Conservation (phyloP, 2,797 vertebrate genomes). For the Karalla daura region DNA sequence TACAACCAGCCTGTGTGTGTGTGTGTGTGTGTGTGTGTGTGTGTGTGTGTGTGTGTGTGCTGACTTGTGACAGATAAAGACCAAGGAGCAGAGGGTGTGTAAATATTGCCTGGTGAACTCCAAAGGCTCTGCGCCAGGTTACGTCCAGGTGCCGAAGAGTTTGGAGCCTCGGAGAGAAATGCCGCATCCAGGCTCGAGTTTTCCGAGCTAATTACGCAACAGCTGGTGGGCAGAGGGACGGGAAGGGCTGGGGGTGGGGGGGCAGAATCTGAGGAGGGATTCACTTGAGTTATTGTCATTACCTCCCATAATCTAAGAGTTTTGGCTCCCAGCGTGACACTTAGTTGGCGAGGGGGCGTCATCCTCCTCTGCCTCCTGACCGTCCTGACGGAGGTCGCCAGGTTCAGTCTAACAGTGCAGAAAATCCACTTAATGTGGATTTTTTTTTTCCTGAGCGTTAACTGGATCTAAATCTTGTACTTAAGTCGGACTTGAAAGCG, state of each 20-base stretch:
- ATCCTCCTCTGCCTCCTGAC: constrained; percentile 10
- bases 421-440: constrained; percentile 60
- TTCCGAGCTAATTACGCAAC: constrained; percentile 61
- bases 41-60: background rate
- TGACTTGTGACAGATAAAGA: constrained; percentile 28
- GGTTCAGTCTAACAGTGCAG: constrained; percentile 51
- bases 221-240: constrained; percentile 17
- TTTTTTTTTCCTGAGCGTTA: constrained; percentile 18
- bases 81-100: constrained; percentile 18
- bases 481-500: constrained; percentile 22
- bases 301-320: constrained; percentile 9
- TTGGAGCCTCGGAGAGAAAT: constrained; percentile 72
- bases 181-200: constrained; percentile 63
- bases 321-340: background rate
- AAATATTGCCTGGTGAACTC: constrained; percentile 73
- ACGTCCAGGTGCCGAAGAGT: constrained; percentile 66
- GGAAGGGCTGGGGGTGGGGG: background rate
- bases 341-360: constrained; percentile 31
- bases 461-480: constrained; percentile 38
- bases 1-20: constrained; percentile 10
- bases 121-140: constrained; percentile 59
- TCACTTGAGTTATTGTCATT: constrained; percentile 28
- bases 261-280: constrained; percentile 9
- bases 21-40: constrained; percentile 2
- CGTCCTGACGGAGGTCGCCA: constrained; percentile 30